Base-by-base conservation (phyloP, 2,888 invertebrate genomes). In the Latrodectus elegans region DNA sequence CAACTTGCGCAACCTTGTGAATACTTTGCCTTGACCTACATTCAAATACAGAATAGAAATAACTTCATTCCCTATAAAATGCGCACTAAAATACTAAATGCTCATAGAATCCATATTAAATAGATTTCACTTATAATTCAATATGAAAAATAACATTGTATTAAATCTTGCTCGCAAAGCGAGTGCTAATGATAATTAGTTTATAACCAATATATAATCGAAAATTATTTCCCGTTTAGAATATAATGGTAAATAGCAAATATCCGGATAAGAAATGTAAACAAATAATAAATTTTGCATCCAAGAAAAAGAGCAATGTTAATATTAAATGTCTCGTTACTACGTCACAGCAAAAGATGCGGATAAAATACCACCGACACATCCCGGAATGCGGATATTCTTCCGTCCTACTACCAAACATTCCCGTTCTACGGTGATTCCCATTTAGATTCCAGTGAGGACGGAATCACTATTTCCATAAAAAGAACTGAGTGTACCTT, bases 321-420 rank as follows among this genome's bases (percentile, higher is more conserved):
- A 38, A 38, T 38, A 38, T 38, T 38, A 38, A 38, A 38, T 38
- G 38, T 38, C n/a, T n/a, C n/a, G 60, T 15, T 15, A 60, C 81
- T 81, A 81, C 81, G 81, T 81, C 81, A 81, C 73, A 74, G 73
- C 72, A 73, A 81, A 81, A 81, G 81, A 81, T 81, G 81, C 81
- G 81, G 81, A 81, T 74, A 74, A 74, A 81, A 60, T 15, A 67
- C n/a, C 26, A n/a, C 38, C 49, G 52, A 49, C 17, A 52, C 68
- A 77, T 72, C 74, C 67, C 53, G 14, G 74, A 67, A 81, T 81
- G 74, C 81, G 67, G 73, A 73, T 81, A 81, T 65, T 67, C 74
- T 12, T 26, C 53, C 73, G 38, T 10, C 17, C 10, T 67, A 22
- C 26, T 51, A 49, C 15, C 22, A 1, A 68, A 14, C 10, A 22